Conservation (phyloP, 2,797 vertebrate species). For the Onychomys torridus region DNA sequence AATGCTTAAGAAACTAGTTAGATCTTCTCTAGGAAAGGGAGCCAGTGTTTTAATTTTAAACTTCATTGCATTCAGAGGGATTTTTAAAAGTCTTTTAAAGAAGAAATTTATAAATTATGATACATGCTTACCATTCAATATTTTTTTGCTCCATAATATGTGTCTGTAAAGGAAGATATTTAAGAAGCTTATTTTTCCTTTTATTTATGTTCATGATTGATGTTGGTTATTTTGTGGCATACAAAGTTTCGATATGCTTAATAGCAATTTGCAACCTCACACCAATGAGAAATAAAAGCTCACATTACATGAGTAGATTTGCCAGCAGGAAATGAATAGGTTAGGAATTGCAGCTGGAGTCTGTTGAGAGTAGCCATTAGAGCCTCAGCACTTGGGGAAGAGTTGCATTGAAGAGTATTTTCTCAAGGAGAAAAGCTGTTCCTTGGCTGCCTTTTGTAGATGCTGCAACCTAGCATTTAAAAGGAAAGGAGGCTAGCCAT, state of each 20-base stretch:
- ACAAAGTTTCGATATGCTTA: constrained; percentile 5
- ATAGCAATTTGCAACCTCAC: constrained; percentile 36
- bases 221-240: constrained; percentile 25
- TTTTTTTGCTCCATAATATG: constrained; percentile 51
- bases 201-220: constrained; percentile 45
- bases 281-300: constrained; percentile 71
- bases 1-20: constrained; percentile 52
- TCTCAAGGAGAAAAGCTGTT: background rate
- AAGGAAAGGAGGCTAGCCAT: background rate
- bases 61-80: constrained; percentile 30
- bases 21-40: constrained; percentile 38
- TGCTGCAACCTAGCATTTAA: background rate
- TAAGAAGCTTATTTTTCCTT: background rate
- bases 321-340: constrained; percentile 57
- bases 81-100: constrained; percentile 14
- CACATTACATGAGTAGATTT: constrained; percentile 7
- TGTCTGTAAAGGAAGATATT: constrained; percentile 11
- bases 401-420: constrained; percentile 17
- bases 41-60: constrained; percentile 66
- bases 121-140: background rate
- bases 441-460: background rate
- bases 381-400: background rate
- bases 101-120: background rate
- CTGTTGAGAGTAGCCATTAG: background rate
- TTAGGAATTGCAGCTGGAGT: constrained; percentile 7